Base-by-base conservation (phyloP, 1,140 invertebrate genomes). In the Grapholita molesta region DNA sequence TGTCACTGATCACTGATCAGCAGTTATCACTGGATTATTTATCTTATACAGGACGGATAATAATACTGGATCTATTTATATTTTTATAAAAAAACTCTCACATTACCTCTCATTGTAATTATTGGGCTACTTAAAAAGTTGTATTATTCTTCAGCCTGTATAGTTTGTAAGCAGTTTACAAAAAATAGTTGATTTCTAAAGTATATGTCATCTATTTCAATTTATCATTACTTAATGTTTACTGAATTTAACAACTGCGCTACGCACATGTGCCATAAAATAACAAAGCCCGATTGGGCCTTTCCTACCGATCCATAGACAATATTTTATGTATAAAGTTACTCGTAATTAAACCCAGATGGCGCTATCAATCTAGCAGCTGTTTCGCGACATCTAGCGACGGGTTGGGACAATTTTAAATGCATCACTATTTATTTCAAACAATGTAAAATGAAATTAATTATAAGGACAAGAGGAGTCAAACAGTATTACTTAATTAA, bases 401-500 rank as follows among this genome's bases (percentile, higher is more conserved):
- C 12, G 38, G 15, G 15, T n/a, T 42, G 15, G 15, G 38, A 42
- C 38, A 42, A 15, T 21, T 57, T 57, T 57, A n/a, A 57, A 25
- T 24, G 53, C 25, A 57, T 57, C 38, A 42, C 53, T 57, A 57
- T 57, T 57, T 57, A 57, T 57, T 57, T 57, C 5, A 57, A 57
- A 57, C 23, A 24, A 12, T 35, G 12, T 35, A 35, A 35, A 28
- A 57, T 57, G 23, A 57, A 57, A 57, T 57, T 57, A 57, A 57
- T 11, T 57, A 25, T 57, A 82, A 80, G 68, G 75, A 79, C 72
- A 77, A 78, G 80, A 76, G 75, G 84, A 83, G 85, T 89, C 77
- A 80, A 90, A 87, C 88, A 90, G 88, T 90, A 90, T 90, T 90
- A 90, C 82, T 89, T 85, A 88, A 84, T 86, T 90, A 86, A 88